These are phyloP conservation scores for Oreochromis aureus DNA, from an alignment of 2,113 vertebrate species.

Conservation along the genomic window DNA sequence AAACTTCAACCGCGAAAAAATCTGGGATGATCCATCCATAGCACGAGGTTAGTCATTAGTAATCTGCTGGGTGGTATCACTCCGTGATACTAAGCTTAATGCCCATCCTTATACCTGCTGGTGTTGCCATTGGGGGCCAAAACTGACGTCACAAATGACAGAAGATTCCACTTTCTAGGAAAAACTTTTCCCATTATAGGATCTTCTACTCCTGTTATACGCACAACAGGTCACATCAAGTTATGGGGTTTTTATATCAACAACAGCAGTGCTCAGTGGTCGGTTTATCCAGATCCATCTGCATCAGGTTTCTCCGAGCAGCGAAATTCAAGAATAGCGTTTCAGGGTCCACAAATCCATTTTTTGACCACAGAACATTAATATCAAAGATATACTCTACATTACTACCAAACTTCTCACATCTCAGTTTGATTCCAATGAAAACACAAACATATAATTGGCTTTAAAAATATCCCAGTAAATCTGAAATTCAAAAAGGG, in stretches of 20 bases:
- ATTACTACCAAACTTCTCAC: not conserved
- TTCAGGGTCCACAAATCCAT: fast-evolving
- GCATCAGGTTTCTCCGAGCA: not conserved
- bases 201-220: too few species aligned
- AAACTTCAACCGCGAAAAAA: not conserved
- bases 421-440: not conserved
- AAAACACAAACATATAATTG: not conserved
- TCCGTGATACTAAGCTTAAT: not conserved
- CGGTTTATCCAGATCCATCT: not conserved
- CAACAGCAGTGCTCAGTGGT: not conserved
- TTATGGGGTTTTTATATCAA: not conserved
- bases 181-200: too few species aligned
- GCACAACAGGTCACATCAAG: not conserved
- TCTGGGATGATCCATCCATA: not conserved
- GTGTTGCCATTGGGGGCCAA: too few species aligned
- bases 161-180: too few species aligned
- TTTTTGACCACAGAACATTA: not conserved
- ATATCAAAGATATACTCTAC: not conserved
- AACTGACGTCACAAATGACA: too few species aligned
- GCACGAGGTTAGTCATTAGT: not conserved
- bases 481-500: not conserved
- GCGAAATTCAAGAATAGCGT: not conserved
- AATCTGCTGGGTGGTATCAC: not conserved
- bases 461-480: not conserved
- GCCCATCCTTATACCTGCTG: not conserved